Evolutionary conservation across 1,140 invertebrate species (phyloP), one percentile per base, ranked within the genome.

Genomic region (Chlorops oryzae): DNA sequence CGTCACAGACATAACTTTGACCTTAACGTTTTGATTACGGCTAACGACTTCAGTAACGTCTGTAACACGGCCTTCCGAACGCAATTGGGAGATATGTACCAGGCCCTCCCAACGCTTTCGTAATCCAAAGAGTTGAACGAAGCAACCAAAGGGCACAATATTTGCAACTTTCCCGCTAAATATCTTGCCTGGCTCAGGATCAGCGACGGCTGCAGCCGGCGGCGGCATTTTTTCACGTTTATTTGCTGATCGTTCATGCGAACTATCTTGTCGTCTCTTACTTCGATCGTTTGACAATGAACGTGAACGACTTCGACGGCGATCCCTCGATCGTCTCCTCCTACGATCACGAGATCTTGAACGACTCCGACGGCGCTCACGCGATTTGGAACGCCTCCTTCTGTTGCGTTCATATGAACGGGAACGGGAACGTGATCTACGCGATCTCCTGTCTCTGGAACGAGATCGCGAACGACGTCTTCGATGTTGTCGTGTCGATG

Each of bases 131-230:
- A 99, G 73, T 73, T 95, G 91, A 1, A 98, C 92, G 77, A 99
- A 99, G 74, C 95, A 98, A 2, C 96, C 97, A 77, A 98, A 99
- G 27, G 89, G 84, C 23, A 97, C 92, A 54, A 98, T 90, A 62
- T 94, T 98, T 5, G 90, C 90, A 0, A 99, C 91, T 75, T 92
- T 88, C 1, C 94, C 96, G 56, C 82, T 80, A 70, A 98, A 98
- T 61, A 98, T 95, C 79, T 83, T 83, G 18, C 81, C 81, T 9
- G 78, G 73, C 44, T 81, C 77, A 2, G 81, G 81, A 68, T 83
- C 80, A 66, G 83, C 81, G 56, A 77, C 78, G 51, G 83, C 66
- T 46, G 60, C 57, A 1, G 70, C 64, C 50, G 67, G 58, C 46
- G 68, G 46, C 44, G 63, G 40, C 69, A 72, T 61, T 54, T 64